These are phyloP conservation scores for Ennomos fuscantarius DNA, from an alignment of 2,888 invertebrate genomes.

Conservation along the genomic window DNA sequence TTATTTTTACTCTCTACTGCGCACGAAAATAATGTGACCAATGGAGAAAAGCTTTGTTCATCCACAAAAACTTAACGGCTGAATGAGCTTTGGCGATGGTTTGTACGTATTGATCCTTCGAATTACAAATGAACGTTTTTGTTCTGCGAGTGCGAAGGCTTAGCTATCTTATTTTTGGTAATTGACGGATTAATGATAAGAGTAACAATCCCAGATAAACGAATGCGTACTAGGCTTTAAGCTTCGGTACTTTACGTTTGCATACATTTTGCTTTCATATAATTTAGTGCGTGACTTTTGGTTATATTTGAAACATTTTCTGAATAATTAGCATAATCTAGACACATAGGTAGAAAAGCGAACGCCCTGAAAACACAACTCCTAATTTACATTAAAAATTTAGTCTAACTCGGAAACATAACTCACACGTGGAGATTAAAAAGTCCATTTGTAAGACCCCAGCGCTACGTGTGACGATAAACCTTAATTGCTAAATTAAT, in stretches of 20 bases:
- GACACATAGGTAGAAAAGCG: too few species aligned
- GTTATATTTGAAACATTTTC: too few species aligned
- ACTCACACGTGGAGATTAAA: slow-evolving; percentile 33
- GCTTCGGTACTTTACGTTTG: not conserved
- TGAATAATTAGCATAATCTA: too few species aligned
- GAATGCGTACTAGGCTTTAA: too few species aligned
- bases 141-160: too few species aligned
- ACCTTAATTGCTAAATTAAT: slow-evolving; percentile 37
- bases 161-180: too few species aligned
- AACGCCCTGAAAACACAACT: not conserved
- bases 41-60: slow-evolving; percentile 16
- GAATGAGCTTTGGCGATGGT: slow-evolving; percentile 8
- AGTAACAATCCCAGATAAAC: too few species aligned
- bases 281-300: too few species aligned
- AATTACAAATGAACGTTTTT: too few species aligned
- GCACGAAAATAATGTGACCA: slow-evolving; percentile 12
- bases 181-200: too few species aligned
- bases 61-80: slow-evolving; percentile 15
- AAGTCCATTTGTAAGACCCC: slow-evolving; percentile 30
- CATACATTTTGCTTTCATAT: too few species aligned
- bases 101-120: too few species aligned
- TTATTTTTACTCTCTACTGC: slow-evolving; percentile 10
- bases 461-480: slow-evolving; percentile 34
- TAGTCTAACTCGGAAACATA: slow-evolving; percentile 25
- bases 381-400: slow-evolving; percentile 13